These are phyloP conservation scores for Labeo catla DNA, from an alignment of 2,113 vertebrate species.

Conservation along the genomic window DNA sequence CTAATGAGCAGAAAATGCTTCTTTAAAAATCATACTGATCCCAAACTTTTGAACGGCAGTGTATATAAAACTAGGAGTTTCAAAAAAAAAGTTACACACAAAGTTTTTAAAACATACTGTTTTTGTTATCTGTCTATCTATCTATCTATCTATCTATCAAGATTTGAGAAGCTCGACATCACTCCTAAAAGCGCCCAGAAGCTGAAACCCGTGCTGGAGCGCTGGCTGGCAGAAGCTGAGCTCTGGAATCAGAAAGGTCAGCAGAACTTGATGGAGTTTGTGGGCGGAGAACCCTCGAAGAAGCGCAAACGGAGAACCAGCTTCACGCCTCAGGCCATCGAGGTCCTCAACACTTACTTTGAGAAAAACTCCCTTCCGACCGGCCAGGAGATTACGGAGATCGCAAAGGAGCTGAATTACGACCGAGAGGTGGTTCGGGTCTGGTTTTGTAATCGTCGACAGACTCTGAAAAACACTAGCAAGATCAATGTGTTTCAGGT, in stretches of 20 bases:
- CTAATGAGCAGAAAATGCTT: no score
- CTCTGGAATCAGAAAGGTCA: constrained; percentile 95
- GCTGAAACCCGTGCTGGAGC: constrained; percentile 93
- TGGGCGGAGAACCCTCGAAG: constrained; percentile 94
- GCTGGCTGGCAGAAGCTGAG: constrained; percentile 94
- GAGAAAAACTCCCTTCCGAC: constrained; percentile 95
- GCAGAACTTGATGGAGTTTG: constrained; percentile 97
- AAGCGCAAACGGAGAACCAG: constrained; percentile 94
- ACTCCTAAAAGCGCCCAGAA: constrained; percentile 98
- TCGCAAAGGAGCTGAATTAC: constrained; percentile 95
- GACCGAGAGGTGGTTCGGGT: constrained; percentile 95
- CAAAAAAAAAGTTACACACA: no score
- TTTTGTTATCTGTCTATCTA: no score
- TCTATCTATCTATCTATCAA: constrained; percentile 56
- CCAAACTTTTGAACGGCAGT: no score
- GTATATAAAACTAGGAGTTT: not conserved
- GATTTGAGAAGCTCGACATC: constrained; percentile 97
- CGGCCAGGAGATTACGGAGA: constrained; percentile 95
- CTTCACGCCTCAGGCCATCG: constrained; percentile 95
- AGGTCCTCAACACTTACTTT: constrained; percentile 93
- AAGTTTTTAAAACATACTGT: no score
- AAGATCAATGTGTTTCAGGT: constrained; percentile 95
- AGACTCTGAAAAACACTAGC: constrained; percentile 97
- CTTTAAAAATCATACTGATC: no score
- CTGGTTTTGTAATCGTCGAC: constrained; percentile 98